These are phyloP conservation scores for Oscheius sp. DNA, from an alignment of 2,888 invertebrate species.

Conservation along the genomic window DNA sequence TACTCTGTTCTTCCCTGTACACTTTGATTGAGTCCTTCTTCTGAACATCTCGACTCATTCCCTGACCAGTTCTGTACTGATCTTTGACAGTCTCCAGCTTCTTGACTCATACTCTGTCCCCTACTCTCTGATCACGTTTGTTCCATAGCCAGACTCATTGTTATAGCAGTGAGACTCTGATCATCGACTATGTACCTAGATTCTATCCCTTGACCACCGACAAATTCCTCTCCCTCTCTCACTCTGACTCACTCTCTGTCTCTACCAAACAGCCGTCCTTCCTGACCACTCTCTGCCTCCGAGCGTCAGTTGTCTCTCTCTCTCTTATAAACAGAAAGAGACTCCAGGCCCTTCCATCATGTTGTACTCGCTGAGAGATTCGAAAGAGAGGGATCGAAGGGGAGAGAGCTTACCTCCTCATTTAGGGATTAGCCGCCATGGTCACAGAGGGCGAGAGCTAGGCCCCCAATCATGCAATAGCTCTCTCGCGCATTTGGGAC, in stretches of 20 bases:
- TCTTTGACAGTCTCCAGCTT: too few species aligned
- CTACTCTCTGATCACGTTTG: too few species aligned
- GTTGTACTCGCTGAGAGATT: background rate
- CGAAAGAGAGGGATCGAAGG: background rate
- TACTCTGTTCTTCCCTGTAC: too few species aligned
- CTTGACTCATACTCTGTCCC: too few species aligned
- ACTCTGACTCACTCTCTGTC: background rate
- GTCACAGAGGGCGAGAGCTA: constrained; percentile 3
- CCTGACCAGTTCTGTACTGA: too few species aligned
- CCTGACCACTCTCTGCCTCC: background rate
- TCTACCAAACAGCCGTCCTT: background rate
- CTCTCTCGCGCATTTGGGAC: background rate
- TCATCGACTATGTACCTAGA: too few species aligned
- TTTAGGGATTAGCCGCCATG: constrained; percentile 34
- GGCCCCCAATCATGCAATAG: background rate
- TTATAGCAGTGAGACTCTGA: too few species aligned
- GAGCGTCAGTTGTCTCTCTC: background rate
- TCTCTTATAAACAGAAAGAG: background rate
- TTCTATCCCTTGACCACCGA: too few species aligned
- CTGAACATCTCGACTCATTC: too few species aligned
- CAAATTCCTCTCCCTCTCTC: background rate
- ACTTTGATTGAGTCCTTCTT: too few species aligned
- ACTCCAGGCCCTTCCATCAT: constrained; percentile 1
- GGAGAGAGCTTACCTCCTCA: constrained; percentile 2
- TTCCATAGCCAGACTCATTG: too few species aligned